Evolutionary conservation across 2,113 vertebrate species (phyloP).

Genomic region (Hydrochoerus hydrochaeris): DNA sequence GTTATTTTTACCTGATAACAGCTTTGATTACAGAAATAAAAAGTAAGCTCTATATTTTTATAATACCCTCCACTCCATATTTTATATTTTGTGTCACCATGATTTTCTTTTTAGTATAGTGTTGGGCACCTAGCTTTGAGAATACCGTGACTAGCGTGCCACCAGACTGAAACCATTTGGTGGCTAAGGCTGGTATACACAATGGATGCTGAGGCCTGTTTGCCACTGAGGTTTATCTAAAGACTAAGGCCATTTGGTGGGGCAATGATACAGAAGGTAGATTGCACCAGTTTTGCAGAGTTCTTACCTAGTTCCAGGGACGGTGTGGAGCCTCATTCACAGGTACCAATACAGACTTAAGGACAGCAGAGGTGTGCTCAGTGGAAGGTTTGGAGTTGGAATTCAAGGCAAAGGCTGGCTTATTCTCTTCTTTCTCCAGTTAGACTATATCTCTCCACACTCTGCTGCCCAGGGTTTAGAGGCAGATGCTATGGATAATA

Average conservation of each 20-base stretch:
- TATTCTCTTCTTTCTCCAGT: background rate
- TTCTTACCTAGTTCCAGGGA: background rate
- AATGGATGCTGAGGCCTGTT: background rate
- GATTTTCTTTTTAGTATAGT: background rate
- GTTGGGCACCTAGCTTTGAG: background rate
- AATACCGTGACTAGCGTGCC: background rate
- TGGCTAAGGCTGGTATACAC: background rate
- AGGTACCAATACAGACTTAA: too few relatives aligned
- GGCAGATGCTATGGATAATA: background rate
- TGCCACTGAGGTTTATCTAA: background rate
- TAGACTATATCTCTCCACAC: background rate
- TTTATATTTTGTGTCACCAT: background rate
- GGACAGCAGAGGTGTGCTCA: background rate
- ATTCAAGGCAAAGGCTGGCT: background rate
- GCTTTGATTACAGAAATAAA: background rate
- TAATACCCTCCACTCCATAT: background rate
- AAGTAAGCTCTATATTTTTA: background rate
- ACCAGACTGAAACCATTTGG: background rate
- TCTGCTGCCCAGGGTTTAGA: background rate
- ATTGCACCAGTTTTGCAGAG: background rate
- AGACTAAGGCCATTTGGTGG: background rate
- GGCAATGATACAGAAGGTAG: background rate
- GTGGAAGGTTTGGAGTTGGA: background rate
- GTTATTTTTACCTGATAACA: background rate
- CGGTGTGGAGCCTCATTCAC: too few relatives aligned